phyloP scores from a whole-genome alignment of 2,888 invertebrate genomes.

The Galeopsomyia nigrocyanea region DNA sequence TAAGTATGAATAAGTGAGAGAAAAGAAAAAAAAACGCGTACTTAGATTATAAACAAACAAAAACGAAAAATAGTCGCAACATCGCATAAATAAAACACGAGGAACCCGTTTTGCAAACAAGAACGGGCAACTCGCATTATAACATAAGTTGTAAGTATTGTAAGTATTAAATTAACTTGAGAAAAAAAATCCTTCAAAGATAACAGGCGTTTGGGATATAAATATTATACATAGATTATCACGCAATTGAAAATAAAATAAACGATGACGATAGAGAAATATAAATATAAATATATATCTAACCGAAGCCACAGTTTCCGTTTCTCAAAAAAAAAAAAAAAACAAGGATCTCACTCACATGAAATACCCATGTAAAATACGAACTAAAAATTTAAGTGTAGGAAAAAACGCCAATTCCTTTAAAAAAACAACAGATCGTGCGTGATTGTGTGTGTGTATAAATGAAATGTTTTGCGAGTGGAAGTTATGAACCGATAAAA shows the following conservation, averaged over 20 bases:
- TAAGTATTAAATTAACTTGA: slow-evolving; percentile 48
- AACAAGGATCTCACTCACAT: slow-evolving; percentile 12
- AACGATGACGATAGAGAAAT: too few relatives aligned
- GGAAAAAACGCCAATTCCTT: slow-evolving; percentile 34
- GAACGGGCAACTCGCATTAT: slow-evolving; percentile 51
- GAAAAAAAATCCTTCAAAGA: slow-evolving; percentile 6
- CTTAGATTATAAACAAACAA: slow-evolving; percentile 8
- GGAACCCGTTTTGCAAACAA: slow-evolving; percentile 25
- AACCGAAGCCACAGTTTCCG: slow-evolving; percentile 8
- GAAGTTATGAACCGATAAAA: not conserved
- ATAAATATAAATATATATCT: not conserved
- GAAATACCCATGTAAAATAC: slow-evolving; percentile 26
- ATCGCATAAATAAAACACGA: slow-evolving; percentile 42
- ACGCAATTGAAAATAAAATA: too few relatives aligned
- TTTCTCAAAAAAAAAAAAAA: not conserved
- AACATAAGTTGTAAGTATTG: slow-evolving; percentile 53
- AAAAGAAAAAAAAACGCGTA: not conserved
- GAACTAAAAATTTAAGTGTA: slow-evolving; percentile 15
- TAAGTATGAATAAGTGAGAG: slow-evolving; percentile 1
- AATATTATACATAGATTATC: slow-evolving; percentile 17
- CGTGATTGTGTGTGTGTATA: slow-evolving; percentile 11
- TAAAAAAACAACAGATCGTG: not conserved
- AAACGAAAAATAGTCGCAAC: slow-evolving; percentile 11
- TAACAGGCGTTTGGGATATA: slow-evolving; percentile 13
- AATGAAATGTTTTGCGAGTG: not conserved